Base-by-base conservation (phyloP, 2,113 vertebrate species). In the Stigmatopora argus region DNA sequence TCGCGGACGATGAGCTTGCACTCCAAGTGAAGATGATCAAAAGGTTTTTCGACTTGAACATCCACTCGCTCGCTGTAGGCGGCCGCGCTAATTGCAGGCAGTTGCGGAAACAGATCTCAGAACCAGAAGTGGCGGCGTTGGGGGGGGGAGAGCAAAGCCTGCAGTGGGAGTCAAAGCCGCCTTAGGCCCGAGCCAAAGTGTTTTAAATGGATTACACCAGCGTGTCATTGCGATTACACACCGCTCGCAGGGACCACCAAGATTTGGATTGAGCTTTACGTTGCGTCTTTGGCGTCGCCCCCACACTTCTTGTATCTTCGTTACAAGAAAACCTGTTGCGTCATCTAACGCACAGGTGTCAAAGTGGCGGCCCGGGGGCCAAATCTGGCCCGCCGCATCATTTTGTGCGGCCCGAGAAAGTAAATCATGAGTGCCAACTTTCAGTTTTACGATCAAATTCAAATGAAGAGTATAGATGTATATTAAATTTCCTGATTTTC, bases 141-240 rank as follows among this genome's bases (percentile, higher is more conserved):
- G 45, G 5, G 45, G 45, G 45, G 45, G 45, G 46, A 17, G 68
- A 80, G 35, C 64, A 62, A 44, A 67, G 81, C 76, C 75, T 72
- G 83, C 72, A 75, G 78, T 80, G 85, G 68, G 78, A 85, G 81
- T 85, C 79, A 70, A 74, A 83, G 83, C 76, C 68, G 86, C 72
- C 78, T 61, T 31, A 75, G 74, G 84, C 81, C 74, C 48, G 61
- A 85, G 84, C 88, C 80, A 84, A 85, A 85, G 85, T 86, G 84
- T 86, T 88, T 89, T 86, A 90, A 90, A 89, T 87, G 88, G 89
- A 90, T 91, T 90, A 89, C 86, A 87, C 79, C 64, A 81, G 87
- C 86, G 87, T 87, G 86, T 89, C 88, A 89, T 89, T 88, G 85
- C 65, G 82, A 91, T 90, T 90, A 88, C 85, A 86, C 77, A 77